phyloP scores from a whole-genome alignment of 2,797 vertebrate genomes.

The Chrysocyon brachyurus region DNA sequence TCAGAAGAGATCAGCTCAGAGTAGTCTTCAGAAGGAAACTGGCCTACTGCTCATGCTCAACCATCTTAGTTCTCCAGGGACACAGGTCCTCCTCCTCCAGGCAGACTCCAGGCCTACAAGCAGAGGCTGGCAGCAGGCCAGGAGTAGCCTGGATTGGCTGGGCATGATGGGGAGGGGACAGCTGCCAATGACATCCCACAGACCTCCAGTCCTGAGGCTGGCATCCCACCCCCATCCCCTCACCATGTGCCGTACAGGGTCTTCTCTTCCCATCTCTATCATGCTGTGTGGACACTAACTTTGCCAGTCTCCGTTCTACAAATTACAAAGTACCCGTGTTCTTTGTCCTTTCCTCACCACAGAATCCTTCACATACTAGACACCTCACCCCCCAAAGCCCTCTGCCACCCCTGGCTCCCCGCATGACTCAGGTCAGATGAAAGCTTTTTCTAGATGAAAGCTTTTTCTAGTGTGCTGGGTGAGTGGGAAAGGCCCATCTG shows the following conservation, averaged over 20 bases:
- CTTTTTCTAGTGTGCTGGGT: not conserved
- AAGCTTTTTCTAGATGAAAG: not conserved
- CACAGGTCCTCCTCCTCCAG: not conserved
- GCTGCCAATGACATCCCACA: not conserved
- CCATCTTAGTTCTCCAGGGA: not conserved
- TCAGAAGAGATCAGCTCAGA: not conserved
- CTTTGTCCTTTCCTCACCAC: conserved; percentile 22
- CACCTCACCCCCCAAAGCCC: not conserved
- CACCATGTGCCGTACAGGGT: fast-evolving
- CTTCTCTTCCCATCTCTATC: not conserved
- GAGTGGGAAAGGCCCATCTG: fast-evolving
- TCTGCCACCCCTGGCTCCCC: not conserved
- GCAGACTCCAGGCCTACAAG: not conserved
- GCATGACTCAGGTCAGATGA: not conserved
- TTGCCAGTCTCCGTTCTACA: conserved; percentile 41
- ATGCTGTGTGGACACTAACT: not conserved
- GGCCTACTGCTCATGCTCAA: fast-evolving
- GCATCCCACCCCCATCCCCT: fast-evolving
- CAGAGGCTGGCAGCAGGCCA: not conserved
- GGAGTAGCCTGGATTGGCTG: not conserved
- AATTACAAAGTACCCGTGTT: conserved; percentile 3
- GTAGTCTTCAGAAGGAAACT: not conserved
- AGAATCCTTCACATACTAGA: not conserved
- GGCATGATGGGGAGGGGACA: fast-evolving
- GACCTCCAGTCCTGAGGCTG: not conserved